Percentiles rank a stretch among this genome's conserved stretches.
Conservation (phyloP, 2,113 vertebrate genomes). For the Mugil cephalus region DNA sequence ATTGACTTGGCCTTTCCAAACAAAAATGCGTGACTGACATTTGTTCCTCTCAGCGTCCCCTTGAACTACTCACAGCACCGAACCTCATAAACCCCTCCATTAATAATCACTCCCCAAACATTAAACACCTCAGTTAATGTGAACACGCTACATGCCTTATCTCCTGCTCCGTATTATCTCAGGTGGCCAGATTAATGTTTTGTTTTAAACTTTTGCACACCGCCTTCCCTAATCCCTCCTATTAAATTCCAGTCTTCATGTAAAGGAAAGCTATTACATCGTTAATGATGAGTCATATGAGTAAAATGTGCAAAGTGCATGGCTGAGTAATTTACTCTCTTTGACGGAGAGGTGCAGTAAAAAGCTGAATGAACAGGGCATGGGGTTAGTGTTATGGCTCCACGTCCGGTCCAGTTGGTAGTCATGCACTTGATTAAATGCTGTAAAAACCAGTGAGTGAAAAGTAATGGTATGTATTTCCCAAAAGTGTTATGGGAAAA, state of each 20-base stretch:
- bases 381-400: background rate
- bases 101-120: conserved; percentile 49
- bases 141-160: conserved; percentile 42
- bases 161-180: conserved; percentile 51
- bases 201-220: conserved; percentile 32
- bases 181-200: conserved; percentile 65
- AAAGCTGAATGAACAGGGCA: conserved; percentile 17
- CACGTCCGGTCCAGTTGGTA: conserved; percentile 6
- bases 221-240: conserved; percentile 56
- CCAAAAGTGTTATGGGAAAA: no score
- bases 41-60: no score
- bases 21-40: no score
- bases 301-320: conserved; percentile 35
- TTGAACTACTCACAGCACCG: background rate
- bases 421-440: conserved; percentile 14
- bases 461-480: conserved; percentile 7
- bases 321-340: conserved; percentile 23
- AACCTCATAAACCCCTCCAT: conserved; percentile 19
- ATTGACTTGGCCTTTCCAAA: no score
- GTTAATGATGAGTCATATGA: conserved; percentile 48
- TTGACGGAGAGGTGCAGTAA: conserved; percentile 20
- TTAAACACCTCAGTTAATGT: conserved; percentile 47
- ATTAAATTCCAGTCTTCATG: conserved; percentile 55
- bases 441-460: conserved; percentile 21
- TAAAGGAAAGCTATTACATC: conserved; percentile 58